Percentiles rank a stretch among this genome's conserved stretches.
Conservation (phyloP, 2,797 vertebrate species). For the Poecilia gillii region DNA sequence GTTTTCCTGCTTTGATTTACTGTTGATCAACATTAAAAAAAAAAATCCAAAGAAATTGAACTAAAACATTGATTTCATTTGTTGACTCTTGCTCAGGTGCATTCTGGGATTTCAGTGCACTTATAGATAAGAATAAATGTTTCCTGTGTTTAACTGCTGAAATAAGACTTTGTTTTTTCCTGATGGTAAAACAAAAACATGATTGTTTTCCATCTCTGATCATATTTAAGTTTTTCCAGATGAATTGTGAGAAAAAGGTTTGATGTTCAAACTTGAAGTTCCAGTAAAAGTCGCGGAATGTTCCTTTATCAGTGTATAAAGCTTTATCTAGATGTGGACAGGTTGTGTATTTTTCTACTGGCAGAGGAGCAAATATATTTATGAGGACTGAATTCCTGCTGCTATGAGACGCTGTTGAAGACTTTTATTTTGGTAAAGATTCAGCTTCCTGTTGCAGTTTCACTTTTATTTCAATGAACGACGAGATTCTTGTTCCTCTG, state of each 20-base stretch:
- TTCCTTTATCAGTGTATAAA: not conserved
- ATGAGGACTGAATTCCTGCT: not conserved
- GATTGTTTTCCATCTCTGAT: not conserved
- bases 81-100: not conserved
- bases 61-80: not conserved
- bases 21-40: not conserved
- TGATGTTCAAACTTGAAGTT: not conserved
- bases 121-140: not conserved
- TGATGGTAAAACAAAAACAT: not conserved
- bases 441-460: not conserved
- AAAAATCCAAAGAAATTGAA: not conserved
- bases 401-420: not conserved
- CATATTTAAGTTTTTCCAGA: not conserved
- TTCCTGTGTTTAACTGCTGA: not conserved
- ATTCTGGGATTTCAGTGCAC: slow-evolving; percentile 3
- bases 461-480: not conserved
- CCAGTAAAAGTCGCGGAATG: not conserved
- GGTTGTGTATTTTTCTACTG: slow-evolving; percentile 11
- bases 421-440: slow-evolving; percentile 15
- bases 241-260: not conserved
- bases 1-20: not conserved
- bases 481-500: not conserved
- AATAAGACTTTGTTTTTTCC: not conserved
- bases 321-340: not conserved
- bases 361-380: not conserved